Conservation (phyloP, 2,797 vertebrate species). For the Chaetophractus vellerosus region DNA sequence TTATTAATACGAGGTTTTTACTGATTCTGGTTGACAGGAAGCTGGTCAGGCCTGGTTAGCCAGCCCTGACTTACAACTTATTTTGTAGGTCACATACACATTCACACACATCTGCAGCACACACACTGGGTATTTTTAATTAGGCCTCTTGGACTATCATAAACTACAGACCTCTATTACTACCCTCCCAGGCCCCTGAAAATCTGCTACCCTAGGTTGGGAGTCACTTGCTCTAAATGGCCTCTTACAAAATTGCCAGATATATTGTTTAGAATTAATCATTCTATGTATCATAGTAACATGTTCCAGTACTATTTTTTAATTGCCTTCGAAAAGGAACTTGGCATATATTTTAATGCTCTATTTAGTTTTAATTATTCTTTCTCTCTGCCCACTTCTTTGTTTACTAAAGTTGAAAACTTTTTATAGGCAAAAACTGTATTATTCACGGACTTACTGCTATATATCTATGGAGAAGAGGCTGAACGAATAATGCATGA, state of each 20-base stretch:
- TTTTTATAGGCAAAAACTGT: background rate
- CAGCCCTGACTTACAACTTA: background rate
- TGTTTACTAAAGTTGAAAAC: slow-evolving; percentile 1
- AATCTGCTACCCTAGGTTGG: background rate
- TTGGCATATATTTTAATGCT: background rate
- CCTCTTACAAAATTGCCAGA: background rate
- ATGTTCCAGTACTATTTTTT: background rate
- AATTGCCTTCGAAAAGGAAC: background rate
- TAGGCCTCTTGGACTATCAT: background rate
- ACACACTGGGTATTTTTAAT: background rate
- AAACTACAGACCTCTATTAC: background rate
- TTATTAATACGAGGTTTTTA: background rate
- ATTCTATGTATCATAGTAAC: slow-evolving; percentile 13
- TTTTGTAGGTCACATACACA: background rate
- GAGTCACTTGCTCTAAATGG: background rate
- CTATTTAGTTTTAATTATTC: background rate
- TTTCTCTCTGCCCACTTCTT: background rate
- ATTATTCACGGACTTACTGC: background rate
- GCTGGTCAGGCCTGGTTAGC: background rate
- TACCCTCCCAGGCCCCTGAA: background rate
- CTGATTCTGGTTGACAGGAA: background rate
- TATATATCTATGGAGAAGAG: background rate
- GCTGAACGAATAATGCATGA: background rate
- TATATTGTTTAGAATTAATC: slow-evolving; percentile 14
- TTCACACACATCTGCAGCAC: background rate